Conservation (phyloP, 2,797 vertebrate genomes). For the Urophycis tenuis region DNA sequence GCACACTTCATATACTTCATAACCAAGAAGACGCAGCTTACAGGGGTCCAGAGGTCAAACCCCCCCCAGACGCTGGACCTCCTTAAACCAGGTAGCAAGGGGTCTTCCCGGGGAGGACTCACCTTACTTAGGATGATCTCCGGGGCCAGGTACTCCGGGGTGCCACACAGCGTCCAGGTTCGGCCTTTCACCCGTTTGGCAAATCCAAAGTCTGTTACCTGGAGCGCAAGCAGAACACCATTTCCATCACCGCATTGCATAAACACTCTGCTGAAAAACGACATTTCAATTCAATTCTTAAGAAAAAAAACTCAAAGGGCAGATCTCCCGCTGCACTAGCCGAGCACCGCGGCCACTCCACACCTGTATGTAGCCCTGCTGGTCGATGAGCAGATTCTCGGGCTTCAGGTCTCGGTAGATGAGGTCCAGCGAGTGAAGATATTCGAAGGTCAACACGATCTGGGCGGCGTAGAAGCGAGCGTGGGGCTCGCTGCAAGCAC, state of each 20-base stretch:
- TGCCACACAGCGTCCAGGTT: slow-evolving; percentile 93
- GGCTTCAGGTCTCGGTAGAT: slow-evolving; percentile 95
- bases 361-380: slow-evolving; percentile 90
- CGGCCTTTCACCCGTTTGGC: slow-evolving; percentile 92
- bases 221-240: slow-evolving; percentile 10
- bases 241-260: not conserved
- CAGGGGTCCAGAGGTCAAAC: not conserved
- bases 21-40: not conserved
- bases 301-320: not conserved
- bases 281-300: not conserved
- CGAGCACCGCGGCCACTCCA: slow-evolving; percentile 5
- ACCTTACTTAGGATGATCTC: slow-evolving; percentile 96
- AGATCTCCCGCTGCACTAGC: not conserved
- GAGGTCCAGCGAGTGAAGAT: slow-evolving; percentile 92
- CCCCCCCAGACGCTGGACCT: not conserved
- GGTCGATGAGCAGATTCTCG: slow-evolving; percentile 92
- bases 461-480: slow-evolving; percentile 92
- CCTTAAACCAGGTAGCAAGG: not conserved
- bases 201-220: slow-evolving; percentile 96
- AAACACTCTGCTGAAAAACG: not conserved
- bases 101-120: slow-evolving; percentile 18
- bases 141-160: slow-evolving; percentile 88
- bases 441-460: slow-evolving; percentile 94
- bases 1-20: not conserved
- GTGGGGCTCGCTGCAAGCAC: slow-evolving; percentile 81